Base-by-base conservation (phyloP, 1,140 invertebrate genomes). In the Drosophila repletoides region DNA sequence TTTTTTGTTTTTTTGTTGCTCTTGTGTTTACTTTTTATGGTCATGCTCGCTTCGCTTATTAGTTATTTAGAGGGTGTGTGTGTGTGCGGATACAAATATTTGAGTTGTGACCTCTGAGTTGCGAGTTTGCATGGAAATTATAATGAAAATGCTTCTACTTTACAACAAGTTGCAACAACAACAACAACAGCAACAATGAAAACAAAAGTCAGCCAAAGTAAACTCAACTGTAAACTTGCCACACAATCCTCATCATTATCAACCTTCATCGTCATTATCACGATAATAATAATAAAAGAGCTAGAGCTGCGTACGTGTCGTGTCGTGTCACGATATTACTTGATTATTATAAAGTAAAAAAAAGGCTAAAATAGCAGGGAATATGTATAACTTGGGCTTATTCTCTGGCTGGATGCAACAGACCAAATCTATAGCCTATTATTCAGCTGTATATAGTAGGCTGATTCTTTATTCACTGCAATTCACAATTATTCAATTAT, bases 1-100 rank as follows among this genome's bases (percentile, higher is more conserved):
- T n/a, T n/a, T n/a, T n/a, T n/a, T n/a, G n/a, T 38, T 17, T 38
- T 12, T 38, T 38, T 38, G 34, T 15, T 15, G 19, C 15, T 14
- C 36, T 1, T 19, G 9, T 19, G 7, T 9, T 1, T 40, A 15
- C 19, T 40, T 12, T 14, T 0, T 19, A n/a, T n/a, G n/a, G n/a
- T n/a, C n/a, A n/a, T n/a, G n/a, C n/a, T n/a, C n/a, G n/a, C n/a
- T 56, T 64, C 56, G 17, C 40, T 38, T 17, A 21, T 14, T 38
- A 38, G 22, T 46, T 31, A 46, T 56, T 26, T 15, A 6, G 19
- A 9, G 10, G 19, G 5, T 22, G 22, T 53, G 22, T 29, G 10
- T 38, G n/a, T 15, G 2, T 19, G 5, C 4, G 15, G n/a, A n/a
- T 14, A 52, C 64, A 67, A 67, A 67, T 67, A 67, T 67, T 67